Conservation (phyloP, 2,113 vertebrate genomes). For the Rhadina sibilatrix region DNA sequence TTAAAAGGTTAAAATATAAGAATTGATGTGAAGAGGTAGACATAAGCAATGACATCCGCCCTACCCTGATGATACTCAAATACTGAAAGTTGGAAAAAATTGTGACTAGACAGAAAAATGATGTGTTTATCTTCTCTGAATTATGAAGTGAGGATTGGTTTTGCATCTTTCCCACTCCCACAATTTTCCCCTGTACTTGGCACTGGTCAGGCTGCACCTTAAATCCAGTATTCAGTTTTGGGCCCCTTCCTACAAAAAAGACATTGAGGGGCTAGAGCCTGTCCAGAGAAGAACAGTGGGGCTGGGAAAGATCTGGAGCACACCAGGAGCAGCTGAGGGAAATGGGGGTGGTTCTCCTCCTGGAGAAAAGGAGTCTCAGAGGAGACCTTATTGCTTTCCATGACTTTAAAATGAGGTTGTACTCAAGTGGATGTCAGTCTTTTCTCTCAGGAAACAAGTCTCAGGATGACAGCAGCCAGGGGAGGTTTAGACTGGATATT, state of each 20-base stretch:
- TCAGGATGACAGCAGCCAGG: background rate
- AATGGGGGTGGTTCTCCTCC: background rate
- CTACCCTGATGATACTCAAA: background rate
- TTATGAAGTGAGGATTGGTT: background rate
- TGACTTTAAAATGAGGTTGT: background rate
- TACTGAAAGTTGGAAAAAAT: background rate
- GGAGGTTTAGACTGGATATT: background rate
- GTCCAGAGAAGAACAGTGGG: background rate
- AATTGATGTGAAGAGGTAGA: background rate
- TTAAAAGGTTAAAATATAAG: background rate
- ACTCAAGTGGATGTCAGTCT: background rate
- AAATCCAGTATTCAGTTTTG: background rate
- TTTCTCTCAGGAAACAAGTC: background rate
- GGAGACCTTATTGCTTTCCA: background rate
- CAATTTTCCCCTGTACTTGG: background rate
- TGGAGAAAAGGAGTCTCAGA: background rate
- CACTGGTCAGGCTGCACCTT: background rate
- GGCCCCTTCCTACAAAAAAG: background rate
- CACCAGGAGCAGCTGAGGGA: background rate
- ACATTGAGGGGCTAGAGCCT: background rate
- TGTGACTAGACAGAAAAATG: background rate
- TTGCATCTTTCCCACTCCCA: background rate
- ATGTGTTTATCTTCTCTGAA: background rate
- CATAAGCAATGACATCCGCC: rapidly evolving
- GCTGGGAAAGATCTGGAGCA: background rate